Evolutionary conservation across 2,888 invertebrate species (phyloP).

Genomic region (Tipula lateralis): DNA sequence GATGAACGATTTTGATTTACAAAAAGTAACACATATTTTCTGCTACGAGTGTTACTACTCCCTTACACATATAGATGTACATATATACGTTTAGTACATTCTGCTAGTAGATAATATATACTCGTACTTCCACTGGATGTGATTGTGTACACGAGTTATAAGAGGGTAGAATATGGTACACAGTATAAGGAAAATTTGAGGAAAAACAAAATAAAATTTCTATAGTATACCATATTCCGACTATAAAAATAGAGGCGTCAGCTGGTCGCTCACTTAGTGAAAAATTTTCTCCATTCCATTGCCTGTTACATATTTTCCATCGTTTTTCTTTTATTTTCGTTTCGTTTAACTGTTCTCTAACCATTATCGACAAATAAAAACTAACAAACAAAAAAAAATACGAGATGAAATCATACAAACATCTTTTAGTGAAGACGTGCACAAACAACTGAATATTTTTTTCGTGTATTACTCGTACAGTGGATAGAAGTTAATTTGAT

Average conservation of each 20-base stretch:
- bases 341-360: background rate
- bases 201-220: background rate
- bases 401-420: slow-evolving; percentile 24
- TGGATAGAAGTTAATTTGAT: background rate
- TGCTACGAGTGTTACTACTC: background rate
- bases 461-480: background rate
- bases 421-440: background rate
- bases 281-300: slow-evolving; percentile 42
- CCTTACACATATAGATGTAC: background rate
- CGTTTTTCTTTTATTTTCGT: background rate
- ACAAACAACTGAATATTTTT: background rate
- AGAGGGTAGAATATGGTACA: background rate
- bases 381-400: background rate
- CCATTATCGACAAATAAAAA: slow-evolving; percentile 19
- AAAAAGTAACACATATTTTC: background rate
- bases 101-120: background rate
- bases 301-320: background rate
- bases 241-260: slow-evolving; percentile 39
- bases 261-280: slow-evolving; percentile 49
- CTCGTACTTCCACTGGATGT: background rate
- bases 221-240: background rate
- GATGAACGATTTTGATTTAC: background rate
- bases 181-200: background rate
- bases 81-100: background rate
- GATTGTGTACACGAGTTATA: background rate